A percentile compares a stretch with the other conserved stretches of the same genome.
Conservation (phyloP, 2,797 vertebrate genomes). For the Chaetodon trifasciatus region DNA sequence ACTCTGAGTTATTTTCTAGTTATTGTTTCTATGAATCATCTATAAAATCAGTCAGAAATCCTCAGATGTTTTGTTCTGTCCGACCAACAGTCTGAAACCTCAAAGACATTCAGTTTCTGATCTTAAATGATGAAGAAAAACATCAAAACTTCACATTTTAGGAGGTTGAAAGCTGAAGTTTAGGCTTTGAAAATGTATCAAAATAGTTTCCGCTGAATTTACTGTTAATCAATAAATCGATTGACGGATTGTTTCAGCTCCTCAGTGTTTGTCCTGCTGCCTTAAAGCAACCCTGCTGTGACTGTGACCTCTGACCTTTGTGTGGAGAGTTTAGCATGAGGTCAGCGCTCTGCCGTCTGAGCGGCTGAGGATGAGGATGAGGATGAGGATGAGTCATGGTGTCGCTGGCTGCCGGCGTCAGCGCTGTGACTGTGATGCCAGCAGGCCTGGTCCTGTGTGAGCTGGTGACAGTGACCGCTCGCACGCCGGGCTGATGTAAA, state of each 20-base stretch:
- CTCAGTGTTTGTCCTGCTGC: background rate
- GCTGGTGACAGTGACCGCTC: background rate
- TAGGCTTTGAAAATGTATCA: background rate
- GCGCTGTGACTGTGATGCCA: background rate
- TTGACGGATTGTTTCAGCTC: too few relatives aligned
- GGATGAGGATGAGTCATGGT: slow-evolving; percentile 9
- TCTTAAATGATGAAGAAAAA: background rate
- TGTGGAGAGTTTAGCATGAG: background rate
- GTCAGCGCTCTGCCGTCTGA: background rate
- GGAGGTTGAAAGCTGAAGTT: too few relatives aligned
- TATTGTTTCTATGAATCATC: too few relatives aligned
- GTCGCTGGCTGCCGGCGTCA: slow-evolving; percentile 5
- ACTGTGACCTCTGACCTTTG: slow-evolving; percentile 27
- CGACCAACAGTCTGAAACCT: background rate
- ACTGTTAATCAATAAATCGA: too few relatives aligned
- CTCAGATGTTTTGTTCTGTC: background rate
- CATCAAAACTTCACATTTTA: background rate
- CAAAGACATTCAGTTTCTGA: background rate
- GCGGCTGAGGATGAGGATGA: background rate
- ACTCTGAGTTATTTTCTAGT: too few relatives aligned
- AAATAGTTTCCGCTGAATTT: too few relatives aligned
- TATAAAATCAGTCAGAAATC: too few relatives aligned
- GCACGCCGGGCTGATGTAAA: background rate
- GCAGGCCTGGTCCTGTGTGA: background rate
- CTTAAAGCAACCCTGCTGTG: background rate